phyloP scores from a whole-genome alignment of 2,888 invertebrate genomes.

The Clivina fossor region DNA sequence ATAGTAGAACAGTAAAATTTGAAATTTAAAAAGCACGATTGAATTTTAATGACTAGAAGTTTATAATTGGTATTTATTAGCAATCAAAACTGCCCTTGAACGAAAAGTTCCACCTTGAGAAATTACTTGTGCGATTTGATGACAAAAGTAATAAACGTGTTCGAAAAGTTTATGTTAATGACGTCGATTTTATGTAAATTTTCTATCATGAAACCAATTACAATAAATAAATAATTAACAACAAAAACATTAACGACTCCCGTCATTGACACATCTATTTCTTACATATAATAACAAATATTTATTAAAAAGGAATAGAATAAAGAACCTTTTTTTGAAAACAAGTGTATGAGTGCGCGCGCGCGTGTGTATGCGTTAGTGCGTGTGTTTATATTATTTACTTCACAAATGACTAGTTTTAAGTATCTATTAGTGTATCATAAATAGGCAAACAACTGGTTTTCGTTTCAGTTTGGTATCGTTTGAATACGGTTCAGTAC shows the following conservation, averaged over 20 bases:
- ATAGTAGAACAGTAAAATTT: neutral
- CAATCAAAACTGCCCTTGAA: slow-evolving; percentile 11
- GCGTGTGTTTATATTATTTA: too few species aligned
- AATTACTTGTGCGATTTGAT: neutral
- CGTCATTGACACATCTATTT: too few species aligned
- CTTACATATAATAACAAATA: too few species aligned
- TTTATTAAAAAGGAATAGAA: too few species aligned
- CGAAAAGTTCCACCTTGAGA: neutral
- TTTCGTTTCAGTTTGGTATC: too few species aligned
- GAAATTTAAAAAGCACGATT: slow-evolving; percentile 5
- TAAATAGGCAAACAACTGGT: too few species aligned
- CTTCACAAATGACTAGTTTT: too few species aligned
- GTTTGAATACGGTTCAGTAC: too few species aligned
- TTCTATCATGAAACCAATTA: neutral
- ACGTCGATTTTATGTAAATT: slow-evolving; percentile 4
- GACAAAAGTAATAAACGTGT: slow-evolving; percentile 6
- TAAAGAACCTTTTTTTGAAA: too few species aligned
- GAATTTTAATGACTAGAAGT: slow-evolving; percentile 6
- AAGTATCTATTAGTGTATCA: too few species aligned
- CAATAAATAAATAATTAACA: neutral
- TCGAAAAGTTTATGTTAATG: slow-evolving; percentile 4
- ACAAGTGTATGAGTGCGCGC: too few species aligned
- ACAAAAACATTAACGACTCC: neutral
- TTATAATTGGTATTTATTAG: slow-evolving; percentile 10
- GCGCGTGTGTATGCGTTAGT: too few species aligned